A percentile compares a stretch with the other conserved stretches of the same genome.
Evolutionary conservation across 2,113 vertebrate genomes (phyloP).

Genomic region (Callipepla californica): DNA sequence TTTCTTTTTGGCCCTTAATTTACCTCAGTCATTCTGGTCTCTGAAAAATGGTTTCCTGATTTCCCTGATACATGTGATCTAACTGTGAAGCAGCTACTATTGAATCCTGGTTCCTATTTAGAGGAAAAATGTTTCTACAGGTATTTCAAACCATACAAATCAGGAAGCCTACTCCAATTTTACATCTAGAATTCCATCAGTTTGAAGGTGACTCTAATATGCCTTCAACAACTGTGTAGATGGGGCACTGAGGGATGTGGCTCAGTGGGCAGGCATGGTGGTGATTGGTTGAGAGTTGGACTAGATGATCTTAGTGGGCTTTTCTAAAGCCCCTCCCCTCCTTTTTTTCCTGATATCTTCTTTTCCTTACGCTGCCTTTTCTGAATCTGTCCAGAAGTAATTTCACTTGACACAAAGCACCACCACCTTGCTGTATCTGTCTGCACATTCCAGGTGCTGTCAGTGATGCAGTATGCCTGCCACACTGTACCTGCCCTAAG

Average conservation of each 20-base stretch:
- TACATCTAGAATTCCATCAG: not conserved
- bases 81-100: not conserved
- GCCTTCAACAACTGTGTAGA: too few relatives aligned
- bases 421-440: not conserved
- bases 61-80: not conserved
- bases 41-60: not conserved
- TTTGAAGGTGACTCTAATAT: not conserved
- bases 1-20: not conserved
- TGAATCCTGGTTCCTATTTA: not conserved
- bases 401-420: not conserved
- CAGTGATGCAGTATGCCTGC: not conserved
- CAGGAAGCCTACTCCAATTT: not conserved
- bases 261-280: too few relatives aligned
- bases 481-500: not conserved
- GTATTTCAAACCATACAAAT: not conserved
- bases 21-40: not conserved
- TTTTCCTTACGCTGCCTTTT: not conserved
- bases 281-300: too few relatives aligned
- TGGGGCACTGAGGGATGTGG: too few relatives aligned
- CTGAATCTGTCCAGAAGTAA: not conserved
- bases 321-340: not conserved
- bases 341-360: not conserved
- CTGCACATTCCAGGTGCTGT: not conserved
- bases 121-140: not conserved
- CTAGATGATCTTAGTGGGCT: too few relatives aligned